Evolutionary conservation across 2,113 vertebrate genomes (phyloP).

Genomic region (Atractosteus spatula): DNA sequence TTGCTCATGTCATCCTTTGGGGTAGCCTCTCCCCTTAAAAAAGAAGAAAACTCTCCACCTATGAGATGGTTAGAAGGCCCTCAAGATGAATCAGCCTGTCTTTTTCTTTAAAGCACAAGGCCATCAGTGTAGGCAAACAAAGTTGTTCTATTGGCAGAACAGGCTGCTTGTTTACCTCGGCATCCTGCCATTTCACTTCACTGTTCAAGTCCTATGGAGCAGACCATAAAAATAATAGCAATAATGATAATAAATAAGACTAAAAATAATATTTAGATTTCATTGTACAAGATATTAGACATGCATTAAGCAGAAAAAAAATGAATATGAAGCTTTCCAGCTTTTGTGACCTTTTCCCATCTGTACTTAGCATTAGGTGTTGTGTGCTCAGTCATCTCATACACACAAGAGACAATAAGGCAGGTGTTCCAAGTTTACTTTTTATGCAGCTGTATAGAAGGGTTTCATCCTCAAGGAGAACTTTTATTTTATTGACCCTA

Average conservation of each 20-base stretch:
- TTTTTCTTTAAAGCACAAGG: too few species aligned
- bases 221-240: background rate
- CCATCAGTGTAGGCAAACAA: too few species aligned
- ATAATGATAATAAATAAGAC: background rate
- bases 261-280: conserved; percentile 22
- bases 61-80: too few species aligned
- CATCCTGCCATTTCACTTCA: background rate
- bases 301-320: background rate
- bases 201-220: conserved; percentile 1
- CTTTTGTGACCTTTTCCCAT: conserved; percentile 53
- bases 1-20: too few species aligned
- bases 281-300: conserved; percentile 45
- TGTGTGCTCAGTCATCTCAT: conserved; percentile 58
- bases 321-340: conserved; percentile 46
- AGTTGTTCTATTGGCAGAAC: too few species aligned
- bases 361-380: conserved; percentile 62
- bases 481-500: conserved; percentile 34
- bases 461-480: conserved; percentile 42
- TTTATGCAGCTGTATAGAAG: conserved; percentile 55
- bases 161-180: background rate
- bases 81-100: too few species aligned
- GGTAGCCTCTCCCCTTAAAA: too few species aligned
- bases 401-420: conserved; percentile 55
- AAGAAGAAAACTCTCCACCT: too few species aligned
- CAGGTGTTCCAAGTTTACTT: conserved; percentile 65